Conservation (phyloP, 2,113 vertebrate species). For the Pterocles gutturalis region DNA sequence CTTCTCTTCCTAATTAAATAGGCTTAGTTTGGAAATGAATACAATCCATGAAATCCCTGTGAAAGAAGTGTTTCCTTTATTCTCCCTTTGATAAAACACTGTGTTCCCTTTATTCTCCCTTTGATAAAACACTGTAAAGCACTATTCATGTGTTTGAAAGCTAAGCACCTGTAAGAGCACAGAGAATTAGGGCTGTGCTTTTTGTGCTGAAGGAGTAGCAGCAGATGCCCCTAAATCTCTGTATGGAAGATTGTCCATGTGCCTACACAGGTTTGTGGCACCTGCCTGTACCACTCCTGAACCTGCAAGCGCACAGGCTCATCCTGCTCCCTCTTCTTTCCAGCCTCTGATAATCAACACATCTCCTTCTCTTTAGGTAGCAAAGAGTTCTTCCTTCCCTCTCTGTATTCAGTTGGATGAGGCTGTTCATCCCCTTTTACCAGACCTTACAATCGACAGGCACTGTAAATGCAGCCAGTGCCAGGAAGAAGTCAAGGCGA, state of each 20-base stretch:
- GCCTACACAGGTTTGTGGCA: not conserved
- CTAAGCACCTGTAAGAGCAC: accelerated
- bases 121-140: no score
- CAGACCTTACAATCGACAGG: accelerated
- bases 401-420: not conserved
- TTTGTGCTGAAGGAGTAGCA: not conserved
- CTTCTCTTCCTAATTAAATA: conserved; percentile 23
- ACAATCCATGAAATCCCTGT: not conserved
- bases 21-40: conserved; percentile 20
- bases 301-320: not conserved
- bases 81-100: not conserved
- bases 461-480: not conserved
- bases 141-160: not conserved
- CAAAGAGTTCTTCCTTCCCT: not conserved
- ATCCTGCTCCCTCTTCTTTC: not conserved
- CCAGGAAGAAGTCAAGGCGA: not conserved
- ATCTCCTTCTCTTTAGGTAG: not conserved
- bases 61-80: not conserved
- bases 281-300: not conserved
- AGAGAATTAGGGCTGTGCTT: not conserved
- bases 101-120: not conserved
- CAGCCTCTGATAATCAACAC: not conserved
- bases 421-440: not conserved
- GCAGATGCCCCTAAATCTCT: not conserved
- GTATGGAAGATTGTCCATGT: not conserved